Percentiles rank a stretch among this genome's conserved stretches.
Evolutionary conservation across 2,797 vertebrate species (phyloP).

Genomic region (Rhinatrema bivittatum): DNA sequence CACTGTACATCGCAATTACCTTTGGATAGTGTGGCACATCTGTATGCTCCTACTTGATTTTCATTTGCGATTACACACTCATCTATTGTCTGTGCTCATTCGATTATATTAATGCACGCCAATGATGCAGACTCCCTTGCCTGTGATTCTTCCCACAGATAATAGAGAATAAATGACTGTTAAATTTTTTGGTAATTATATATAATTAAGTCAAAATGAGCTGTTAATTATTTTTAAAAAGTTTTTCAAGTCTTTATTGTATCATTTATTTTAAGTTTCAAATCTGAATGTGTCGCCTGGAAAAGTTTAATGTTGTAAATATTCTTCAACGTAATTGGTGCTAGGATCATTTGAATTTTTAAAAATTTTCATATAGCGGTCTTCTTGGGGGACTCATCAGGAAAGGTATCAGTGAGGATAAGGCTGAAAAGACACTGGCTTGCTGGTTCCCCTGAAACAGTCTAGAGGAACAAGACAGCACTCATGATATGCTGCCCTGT

Average conservation of each 20-base stretch:
- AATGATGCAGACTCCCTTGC: slow-evolving; percentile 40
- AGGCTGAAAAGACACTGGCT: too few species aligned
- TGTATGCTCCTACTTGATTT: slow-evolving; percentile 35
- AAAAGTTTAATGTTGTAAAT: slow-evolving; percentile 45
- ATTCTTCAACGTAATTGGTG: slow-evolving; percentile 29
- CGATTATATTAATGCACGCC: slow-evolving; percentile 36
- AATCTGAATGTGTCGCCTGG: slow-evolving; percentile 42
- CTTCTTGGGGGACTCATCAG: slow-evolving; percentile 17
- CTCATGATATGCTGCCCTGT: too few species aligned
- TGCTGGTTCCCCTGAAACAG: too few species aligned
- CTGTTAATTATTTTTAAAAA: slow-evolving; percentile 60
- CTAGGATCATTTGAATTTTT: slow-evolving; percentile 23
- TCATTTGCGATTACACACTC: slow-evolving; percentile 44
- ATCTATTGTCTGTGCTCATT: slow-evolving; percentile 42
- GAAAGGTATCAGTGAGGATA: slow-evolving; percentile 18
- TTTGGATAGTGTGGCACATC: slow-evolving; percentile 43
- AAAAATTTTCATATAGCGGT: slow-evolving; percentile 28
- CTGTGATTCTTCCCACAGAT: slow-evolving; percentile 49
- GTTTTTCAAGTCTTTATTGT: slow-evolving; percentile 48
- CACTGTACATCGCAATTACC: too few species aligned
- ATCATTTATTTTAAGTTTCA: too few species aligned
- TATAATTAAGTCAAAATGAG: slow-evolving; percentile 66
- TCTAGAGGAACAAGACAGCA: too few species aligned
- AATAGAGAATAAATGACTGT: slow-evolving; percentile 61
- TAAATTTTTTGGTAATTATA: slow-evolving; percentile 60